phyloP scores from a whole-genome alignment of 2,113 vertebrate genomes.

The Channa argus region DNA sequence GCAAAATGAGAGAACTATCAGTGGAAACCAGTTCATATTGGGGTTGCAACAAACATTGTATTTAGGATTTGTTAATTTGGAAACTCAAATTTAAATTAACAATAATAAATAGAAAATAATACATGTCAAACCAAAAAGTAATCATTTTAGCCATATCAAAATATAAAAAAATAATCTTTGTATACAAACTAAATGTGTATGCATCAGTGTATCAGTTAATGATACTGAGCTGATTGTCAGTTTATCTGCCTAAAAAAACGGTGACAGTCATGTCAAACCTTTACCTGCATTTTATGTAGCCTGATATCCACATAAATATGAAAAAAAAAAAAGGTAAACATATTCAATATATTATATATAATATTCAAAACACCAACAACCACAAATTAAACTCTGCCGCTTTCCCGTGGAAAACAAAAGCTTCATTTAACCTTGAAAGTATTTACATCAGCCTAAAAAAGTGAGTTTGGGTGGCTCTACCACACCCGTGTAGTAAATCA shows the following conservation, averaged over 20 bases:
- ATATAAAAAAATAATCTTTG: too few species aligned
- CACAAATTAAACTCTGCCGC: background rate
- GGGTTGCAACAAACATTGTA: too few species aligned
- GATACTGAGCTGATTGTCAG: background rate
- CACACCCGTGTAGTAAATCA: background rate
- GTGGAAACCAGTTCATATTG: too few species aligned
- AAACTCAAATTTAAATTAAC: too few species aligned
- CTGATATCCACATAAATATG: background rate
- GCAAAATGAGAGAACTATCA: too few species aligned
- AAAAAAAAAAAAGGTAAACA: background rate
- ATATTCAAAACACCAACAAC: background rate
- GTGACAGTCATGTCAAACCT: background rate
- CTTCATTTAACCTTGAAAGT: background rate
- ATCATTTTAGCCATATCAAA: too few species aligned
- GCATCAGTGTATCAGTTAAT: background rate
- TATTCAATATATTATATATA: too few species aligned
- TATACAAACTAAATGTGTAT: too few species aligned
- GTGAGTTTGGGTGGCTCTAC: background rate
- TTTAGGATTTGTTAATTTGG: too few species aligned
- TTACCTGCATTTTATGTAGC: background rate
- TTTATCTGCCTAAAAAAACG: background rate
- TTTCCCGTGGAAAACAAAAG: background rate
- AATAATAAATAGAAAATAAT: too few species aligned
- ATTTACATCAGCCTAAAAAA: background rate
- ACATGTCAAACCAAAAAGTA: too few species aligned